These are phyloP conservation scores for Meiosimyza decipiens DNA, from an alignment of 2,888 invertebrate genomes.

Conservation along the genomic window DNA sequence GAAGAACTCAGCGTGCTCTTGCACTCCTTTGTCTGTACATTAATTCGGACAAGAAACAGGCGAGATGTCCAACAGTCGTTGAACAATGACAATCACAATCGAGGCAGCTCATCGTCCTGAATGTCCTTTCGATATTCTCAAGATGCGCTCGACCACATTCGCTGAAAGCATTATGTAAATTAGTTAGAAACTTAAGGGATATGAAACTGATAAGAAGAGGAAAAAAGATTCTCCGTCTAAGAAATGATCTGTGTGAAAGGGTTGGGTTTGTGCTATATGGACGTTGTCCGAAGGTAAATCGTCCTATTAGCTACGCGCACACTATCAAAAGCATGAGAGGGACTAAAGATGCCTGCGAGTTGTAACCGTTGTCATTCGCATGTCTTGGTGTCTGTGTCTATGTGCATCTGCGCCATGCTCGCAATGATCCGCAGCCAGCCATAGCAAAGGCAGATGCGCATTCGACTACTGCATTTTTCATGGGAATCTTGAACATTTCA, in stretches of 20 bases:
- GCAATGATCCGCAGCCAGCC: too few relatives aligned
- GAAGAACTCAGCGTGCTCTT: slow-evolving; percentile 7
- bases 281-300: slow-evolving; percentile 25
- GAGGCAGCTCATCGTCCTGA: neutral
- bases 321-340: neutral
- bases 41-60: slow-evolving; percentile 26
- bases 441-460: too few relatives aligned
- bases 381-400: neutral
- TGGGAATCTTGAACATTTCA: too few relatives aligned
- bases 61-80: slow-evolving; percentile 31
- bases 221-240: neutral
- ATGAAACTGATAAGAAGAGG: neutral
- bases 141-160: slow-evolving; percentile 1
- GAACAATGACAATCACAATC: slow-evolving; percentile 31
- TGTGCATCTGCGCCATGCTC: too few relatives aligned
- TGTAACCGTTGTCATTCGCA: neutral
- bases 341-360: neutral
- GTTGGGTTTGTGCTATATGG: slow-evolving; percentile 11
- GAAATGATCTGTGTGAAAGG: slow-evolving; percentile 15
- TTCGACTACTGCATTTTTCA: too few relatives aligned
- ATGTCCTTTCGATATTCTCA: neutral
- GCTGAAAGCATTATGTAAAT: slow-evolving; percentile 35
- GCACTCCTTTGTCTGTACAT: slow-evolving; percentile 25
- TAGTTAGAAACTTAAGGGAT: neutral
- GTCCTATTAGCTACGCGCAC: neutral